A percentile compares a stretch with the other conserved stretches of the same genome.
Evolutionary conservation across 2,888 invertebrate species (phyloP).

Genomic region (Eristalis intricaria): DNA sequence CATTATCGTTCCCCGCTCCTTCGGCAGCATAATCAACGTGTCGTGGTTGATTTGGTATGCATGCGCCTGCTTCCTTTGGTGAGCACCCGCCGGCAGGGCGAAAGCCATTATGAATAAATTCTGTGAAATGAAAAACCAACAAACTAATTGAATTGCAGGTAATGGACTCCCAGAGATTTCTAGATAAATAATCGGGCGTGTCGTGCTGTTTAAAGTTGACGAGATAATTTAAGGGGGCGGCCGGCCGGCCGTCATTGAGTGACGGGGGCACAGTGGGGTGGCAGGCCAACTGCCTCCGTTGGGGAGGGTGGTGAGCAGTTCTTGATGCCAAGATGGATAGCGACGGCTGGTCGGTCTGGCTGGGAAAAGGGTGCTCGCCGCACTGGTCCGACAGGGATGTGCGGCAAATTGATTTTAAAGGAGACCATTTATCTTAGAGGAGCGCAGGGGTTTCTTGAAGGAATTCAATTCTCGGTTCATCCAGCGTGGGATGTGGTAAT

Average conservation of each 20-base stretch:
- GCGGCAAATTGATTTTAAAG: conserved; percentile 63
- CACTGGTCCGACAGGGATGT: conserved; percentile 5
- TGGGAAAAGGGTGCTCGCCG: neutral
- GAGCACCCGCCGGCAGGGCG: conserved; percentile 2
- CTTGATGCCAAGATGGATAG: conserved; percentile 60
- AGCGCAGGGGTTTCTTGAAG: neutral
- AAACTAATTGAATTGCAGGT: conserved; percentile 65
- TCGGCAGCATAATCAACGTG: conserved; percentile 32
- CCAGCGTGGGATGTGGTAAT: neutral
- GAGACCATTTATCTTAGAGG: conserved; percentile 59
- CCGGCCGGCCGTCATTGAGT: neutral
- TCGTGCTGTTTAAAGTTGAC: conserved; percentile 57
- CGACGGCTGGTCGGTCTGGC: neutral
- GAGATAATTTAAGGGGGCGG: conserved; percentile 35
- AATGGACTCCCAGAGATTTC: conserved; percentile 65
- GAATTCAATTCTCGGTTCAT: neutral
- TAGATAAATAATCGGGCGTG: conserved; percentile 50
- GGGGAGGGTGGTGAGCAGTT: conserved; percentile 18
- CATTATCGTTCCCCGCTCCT: conserved; percentile 11
- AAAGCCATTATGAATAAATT: conserved; percentile 62
- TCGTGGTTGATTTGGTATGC: conserved; percentile 65
- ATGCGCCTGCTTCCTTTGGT: conserved; percentile 48
- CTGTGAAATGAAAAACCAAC: conserved; percentile 64
- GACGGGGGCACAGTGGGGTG: conserved; percentile 20
- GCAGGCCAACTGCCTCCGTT: neutral